Percentiles rank a stretch among this genome's conserved stretches.
phyloP scores from a whole-genome alignment of 2,797 vertebrate genomes.

The Huso huso region DNA sequence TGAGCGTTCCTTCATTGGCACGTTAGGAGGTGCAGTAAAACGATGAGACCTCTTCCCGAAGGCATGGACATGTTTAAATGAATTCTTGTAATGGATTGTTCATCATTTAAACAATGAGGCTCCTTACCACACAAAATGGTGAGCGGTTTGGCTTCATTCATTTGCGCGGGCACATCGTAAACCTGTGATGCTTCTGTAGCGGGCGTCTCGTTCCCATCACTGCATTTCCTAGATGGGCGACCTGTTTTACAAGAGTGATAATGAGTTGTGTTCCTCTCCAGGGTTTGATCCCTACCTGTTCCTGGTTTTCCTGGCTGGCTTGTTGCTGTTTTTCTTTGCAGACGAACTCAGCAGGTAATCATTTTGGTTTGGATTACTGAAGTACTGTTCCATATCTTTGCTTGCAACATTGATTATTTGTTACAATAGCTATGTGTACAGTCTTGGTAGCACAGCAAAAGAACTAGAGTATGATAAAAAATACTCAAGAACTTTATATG shows the following conservation, averaged over 20 bases:
- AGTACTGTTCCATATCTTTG: neutral
- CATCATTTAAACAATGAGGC: neutral
- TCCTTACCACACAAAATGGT: too few relatives aligned
- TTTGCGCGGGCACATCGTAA: too few relatives aligned
- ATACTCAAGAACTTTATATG: neutral
- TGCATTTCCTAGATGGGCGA: neutral
- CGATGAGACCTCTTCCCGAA: too few relatives aligned
- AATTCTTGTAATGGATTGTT: neutral
- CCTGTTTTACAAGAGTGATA: neutral
- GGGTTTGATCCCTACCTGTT: conserved; percentile 85
- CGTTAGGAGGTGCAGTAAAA: too few relatives aligned
- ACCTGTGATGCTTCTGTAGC: too few relatives aligned
- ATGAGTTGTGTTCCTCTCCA: conserved; percentile 34
- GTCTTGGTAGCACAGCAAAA: neutral
- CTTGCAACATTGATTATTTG: too few relatives aligned
- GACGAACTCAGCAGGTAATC: conserved; percentile 81
- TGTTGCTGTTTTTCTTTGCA: conserved; percentile 74
- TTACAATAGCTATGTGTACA: neutral
- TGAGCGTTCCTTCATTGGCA: too few relatives aligned
- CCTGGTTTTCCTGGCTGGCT: conserved; percentile 73
- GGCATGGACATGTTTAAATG: too few relatives aligned
- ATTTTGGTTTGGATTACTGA: neutral
- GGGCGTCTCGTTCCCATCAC: too few relatives aligned
- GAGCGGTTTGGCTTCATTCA: too few relatives aligned
- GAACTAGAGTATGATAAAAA: neutral